Evolutionary conservation across 2,888 invertebrate genomes (phyloP).

Genomic region (Hipparchia semele): DNA sequence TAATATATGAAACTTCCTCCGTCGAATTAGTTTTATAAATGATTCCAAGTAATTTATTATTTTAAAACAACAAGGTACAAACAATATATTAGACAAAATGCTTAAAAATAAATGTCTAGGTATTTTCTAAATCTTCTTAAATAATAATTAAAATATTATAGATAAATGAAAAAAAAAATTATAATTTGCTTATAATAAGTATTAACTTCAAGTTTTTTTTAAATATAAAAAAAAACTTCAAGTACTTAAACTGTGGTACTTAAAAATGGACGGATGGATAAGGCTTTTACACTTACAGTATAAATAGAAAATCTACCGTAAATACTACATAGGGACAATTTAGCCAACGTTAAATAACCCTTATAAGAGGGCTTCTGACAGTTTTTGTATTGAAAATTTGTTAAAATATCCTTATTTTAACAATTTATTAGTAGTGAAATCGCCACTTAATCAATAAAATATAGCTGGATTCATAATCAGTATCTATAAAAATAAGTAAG

Average conservation of each 20-base stretch:
- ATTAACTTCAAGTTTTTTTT: too few relatives aligned
- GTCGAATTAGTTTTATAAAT: constrained; percentile 17
- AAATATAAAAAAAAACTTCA: neutral
- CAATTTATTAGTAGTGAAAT: too few relatives aligned
- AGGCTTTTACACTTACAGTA: constrained; percentile 5
- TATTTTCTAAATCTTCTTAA: neutral
- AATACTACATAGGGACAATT: neutral
- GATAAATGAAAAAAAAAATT: too few relatives aligned
- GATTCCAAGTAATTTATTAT: neutral
- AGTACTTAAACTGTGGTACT: neutral
- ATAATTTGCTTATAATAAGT: too few relatives aligned
- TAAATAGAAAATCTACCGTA: constrained; percentile 1
- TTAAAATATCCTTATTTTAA: too few relatives aligned
- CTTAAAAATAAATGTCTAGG: neutral
- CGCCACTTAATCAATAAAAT: too few relatives aligned
- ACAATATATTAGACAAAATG: neutral
- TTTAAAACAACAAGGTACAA: neutral
- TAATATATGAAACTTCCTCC: constrained; percentile 27
- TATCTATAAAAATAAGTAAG: too few relatives aligned
- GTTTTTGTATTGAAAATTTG: too few relatives aligned
- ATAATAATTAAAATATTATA: too few relatives aligned
- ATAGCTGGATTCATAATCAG: too few relatives aligned
- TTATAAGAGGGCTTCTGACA: too few relatives aligned
- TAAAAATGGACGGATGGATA: constrained; percentile 30
- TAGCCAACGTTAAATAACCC: too few relatives aligned